phyloP scores from a whole-genome alignment of 2,797 vertebrate genomes.

The Florisuga fusca region DNA sequence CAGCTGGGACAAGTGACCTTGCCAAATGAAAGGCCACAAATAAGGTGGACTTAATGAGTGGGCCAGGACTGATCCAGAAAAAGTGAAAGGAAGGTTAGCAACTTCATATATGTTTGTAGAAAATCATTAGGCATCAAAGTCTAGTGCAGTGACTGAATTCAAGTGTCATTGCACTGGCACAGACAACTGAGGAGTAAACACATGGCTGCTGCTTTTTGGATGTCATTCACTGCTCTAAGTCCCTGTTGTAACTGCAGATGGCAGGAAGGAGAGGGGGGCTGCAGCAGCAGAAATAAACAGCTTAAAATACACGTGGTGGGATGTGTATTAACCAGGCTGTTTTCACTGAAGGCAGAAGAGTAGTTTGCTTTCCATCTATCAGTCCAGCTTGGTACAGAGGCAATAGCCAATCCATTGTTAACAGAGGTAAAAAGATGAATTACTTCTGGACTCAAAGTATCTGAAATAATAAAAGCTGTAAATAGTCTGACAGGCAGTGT shows the following conservation, averaged over 20 bases:
- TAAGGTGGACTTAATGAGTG: neutral
- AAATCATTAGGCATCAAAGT: neutral
- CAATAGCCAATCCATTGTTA: constrained; percentile 38
- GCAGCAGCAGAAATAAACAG: neutral
- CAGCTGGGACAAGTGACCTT: neutral
- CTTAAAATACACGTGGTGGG: accelerated
- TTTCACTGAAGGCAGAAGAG: neutral
- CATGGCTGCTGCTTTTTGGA: neutral
- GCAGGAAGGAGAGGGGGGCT: neutral
- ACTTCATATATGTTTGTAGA: neutral
- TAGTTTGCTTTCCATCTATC: neutral
- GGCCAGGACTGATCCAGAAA: neutral
- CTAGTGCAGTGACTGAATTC: neutral
- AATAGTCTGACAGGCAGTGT: constrained; percentile 19
- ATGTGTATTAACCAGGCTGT: neutral
- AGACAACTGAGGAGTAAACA: neutral
- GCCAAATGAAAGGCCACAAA: neutral
- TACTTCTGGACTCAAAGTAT: constrained; percentile 30
- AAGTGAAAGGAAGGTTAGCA: neutral
- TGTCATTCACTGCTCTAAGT: neutral
- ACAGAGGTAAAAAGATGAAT: constrained; percentile 10
- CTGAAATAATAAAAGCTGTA: constrained; percentile 28
- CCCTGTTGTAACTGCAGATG: neutral
- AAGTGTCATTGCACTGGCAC: neutral
- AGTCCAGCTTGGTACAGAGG: neutral